Conservation (phyloP, 2,888 invertebrate genomes). For the Heliconius ismenius region DNA sequence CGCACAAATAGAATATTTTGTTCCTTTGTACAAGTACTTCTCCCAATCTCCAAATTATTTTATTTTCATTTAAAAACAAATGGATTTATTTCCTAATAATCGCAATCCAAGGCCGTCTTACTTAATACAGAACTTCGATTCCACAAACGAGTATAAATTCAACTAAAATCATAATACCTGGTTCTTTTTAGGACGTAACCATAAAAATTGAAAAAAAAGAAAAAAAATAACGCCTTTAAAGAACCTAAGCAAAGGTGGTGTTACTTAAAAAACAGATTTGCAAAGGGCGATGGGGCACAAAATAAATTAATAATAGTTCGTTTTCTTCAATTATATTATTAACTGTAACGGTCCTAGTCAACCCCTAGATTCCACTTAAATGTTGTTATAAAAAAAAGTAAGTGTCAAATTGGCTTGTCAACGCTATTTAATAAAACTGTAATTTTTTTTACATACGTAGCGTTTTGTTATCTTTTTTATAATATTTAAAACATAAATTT, state of each 20-base stretch:
- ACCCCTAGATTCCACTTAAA: conserved; percentile 47
- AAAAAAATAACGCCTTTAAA: conserved; percentile 25
- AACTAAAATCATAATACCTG: conserved; percentile 10
- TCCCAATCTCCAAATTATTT: conserved; percentile 9
- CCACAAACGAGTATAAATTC: conserved; percentile 30
- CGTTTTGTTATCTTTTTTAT: conserved; percentile 8
- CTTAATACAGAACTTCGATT: conserved; percentile 36
- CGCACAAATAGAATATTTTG: conserved; percentile 21
- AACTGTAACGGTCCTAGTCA: conserved; percentile 76
- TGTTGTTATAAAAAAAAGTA: conserved; percentile 26
- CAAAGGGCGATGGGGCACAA: conserved; percentile 59
- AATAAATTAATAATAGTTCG: conserved; percentile 54
- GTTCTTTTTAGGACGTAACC: conserved; percentile 23
- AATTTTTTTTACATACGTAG: conserved; percentile 14
- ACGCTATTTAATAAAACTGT: conserved; percentile 27
- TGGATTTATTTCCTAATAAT: background rate
- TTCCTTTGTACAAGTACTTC: conserved; percentile 25
- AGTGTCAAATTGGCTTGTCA: conserved; percentile 29
- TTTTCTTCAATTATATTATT: conserved; percentile 63
- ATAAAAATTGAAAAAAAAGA: conserved; percentile 34
- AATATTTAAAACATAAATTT: background rate
- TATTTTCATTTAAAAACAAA: background rate
- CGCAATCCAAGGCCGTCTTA: background rate
- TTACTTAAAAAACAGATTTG: conserved; percentile 25
- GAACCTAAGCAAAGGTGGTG: conserved; percentile 28